Evolutionary conservation across 2,888 invertebrate genomes (phyloP), one percentile per base, ranked within the genome.

Genomic region (Torymus auratus): DNA sequence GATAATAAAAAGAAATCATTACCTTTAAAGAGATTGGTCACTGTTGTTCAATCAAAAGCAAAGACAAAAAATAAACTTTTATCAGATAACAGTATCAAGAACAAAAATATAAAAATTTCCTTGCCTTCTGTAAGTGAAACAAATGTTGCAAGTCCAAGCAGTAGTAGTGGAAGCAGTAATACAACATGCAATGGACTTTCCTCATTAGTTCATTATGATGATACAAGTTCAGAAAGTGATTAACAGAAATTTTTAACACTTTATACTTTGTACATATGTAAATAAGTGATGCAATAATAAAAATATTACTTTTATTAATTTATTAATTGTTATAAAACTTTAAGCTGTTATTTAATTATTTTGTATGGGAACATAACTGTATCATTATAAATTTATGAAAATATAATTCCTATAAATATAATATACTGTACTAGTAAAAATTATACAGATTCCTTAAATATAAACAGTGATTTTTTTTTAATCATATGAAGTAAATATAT

Each of bases 181-280:
- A 17, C 52, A 15, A 53, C 56, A 7, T 81, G 23, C 4, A 41
- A 74, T 41, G 83, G 60, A 28, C 58, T 75, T 55, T 80, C 82
- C 12, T 86, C 89, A 14, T 85, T 91, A 58, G 91, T 91, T n/a
- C 81, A 85, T 81, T 91, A 91, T 56, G 89, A 88, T 74, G 87
- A 84, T 78, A 89, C 91, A n/a, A 90, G 89, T 78, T 89, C 90
- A 4, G 91, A 91, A 50, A 90, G 86, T 78, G 90, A 89, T 74
- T 84, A 84, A 20, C 88, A 89, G 61, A 81, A 73, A 50, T 79
- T 79, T 53, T 52, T 76, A 14, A 74, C 53, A 56, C 55, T 1
- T 1, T 50, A 71, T 15, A 67, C 56, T 62, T 65, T 82, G 82
- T 86, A 85, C 55, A 83, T 85, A 84, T 85, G 83, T 85, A 86